Evolutionary conservation across 2,888 invertebrate species (phyloP), one percentile per base, ranked within the genome.

Genomic region (Xylota sylvarum): DNA sequence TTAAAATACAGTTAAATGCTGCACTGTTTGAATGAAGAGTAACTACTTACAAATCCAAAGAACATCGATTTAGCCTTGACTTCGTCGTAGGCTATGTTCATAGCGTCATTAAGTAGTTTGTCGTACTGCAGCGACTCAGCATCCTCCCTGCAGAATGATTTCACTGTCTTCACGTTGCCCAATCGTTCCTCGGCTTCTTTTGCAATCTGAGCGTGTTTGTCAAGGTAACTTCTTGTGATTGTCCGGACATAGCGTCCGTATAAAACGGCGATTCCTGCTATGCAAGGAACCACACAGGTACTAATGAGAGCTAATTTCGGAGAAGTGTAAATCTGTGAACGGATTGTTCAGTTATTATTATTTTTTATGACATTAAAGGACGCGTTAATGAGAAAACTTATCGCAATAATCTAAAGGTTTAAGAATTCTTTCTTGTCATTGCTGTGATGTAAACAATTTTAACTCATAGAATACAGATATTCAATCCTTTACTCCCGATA

Each of bases 161-260:
- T 96, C 0, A 99, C 98, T 2, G 98, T 98, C 90, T 97, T 95
- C 87, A 99, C 96, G 91, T 98, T 98, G 10, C 97, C 95, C 88
- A 98, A 96, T 89, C 96, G 96, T 92, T 99, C 98, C 93, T 98
- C 98, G 0, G 98, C 98, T 74, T 97, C 94, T 94, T 97, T 93
- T 43, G 94, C 93, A 5, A 94, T 93, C 40, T 93, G 93, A 0
- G 96, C 96, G 52, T 95, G 92, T 88, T 91, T 92, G 90, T 96
- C 97, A 91, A 97, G 96, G 72, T 98, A 95, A 89, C 95, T 94
- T 84, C 95, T 94, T 0, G 98, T 97, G 88, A 98, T 97, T 64
- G 95, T 95, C 48, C 97, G 94, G 2, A 99, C 96, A 90, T 97
- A 97, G 79, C 97, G 94, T 0, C 97, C 97, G 90, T 97, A 97